Percentiles rank a stretch among this genome's conserved stretches.
phyloP scores from a whole-genome alignment of 2,113 vertebrate genomes.

The Archocentrus centrarchus region DNA sequence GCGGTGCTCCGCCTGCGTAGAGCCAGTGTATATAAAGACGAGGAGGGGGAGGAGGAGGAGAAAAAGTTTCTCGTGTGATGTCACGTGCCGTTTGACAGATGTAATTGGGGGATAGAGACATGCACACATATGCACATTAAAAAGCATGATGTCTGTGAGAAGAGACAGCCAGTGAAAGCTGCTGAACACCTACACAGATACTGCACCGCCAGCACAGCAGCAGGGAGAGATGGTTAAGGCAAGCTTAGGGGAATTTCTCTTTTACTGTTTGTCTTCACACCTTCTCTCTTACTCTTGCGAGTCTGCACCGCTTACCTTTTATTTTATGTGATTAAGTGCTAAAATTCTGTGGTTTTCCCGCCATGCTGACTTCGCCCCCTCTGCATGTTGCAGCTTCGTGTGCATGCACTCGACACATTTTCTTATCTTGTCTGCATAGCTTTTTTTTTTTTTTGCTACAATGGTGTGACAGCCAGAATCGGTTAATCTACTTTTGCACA shows the following conservation, averaged over 20 bases:
- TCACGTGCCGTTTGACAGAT: conserved; percentile 48
- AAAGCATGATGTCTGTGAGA: conserved; percentile 41
- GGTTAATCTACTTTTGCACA: neutral
- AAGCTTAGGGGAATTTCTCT: conserved; percentile 55
- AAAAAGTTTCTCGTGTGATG: conserved; percentile 60
- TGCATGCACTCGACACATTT: conserved; percentile 12
- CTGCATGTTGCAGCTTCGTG: conserved; percentile 11
- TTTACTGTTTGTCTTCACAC: conserved; percentile 51
- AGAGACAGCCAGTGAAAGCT: conserved; percentile 60
- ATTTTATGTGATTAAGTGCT: conserved; percentile 46
- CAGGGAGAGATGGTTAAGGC: conserved; percentile 49
- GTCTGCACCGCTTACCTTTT: conserved; percentile 25
- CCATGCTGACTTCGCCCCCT: conserved; percentile 10
- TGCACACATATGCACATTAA: conserved; percentile 40
- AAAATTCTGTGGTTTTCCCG: conserved; percentile 43
- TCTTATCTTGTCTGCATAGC: neutral
- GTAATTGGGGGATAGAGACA: conserved; percentile 38
- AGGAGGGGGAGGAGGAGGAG: conserved; percentile 25
- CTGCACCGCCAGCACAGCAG: conserved; percentile 48
- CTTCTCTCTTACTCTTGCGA: conserved; percentile 19
- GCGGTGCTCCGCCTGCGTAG: conserved; percentile 27
- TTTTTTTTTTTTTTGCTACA: neutral
- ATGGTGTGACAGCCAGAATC: neutral
- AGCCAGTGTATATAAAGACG: conserved; percentile 36
- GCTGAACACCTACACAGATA: conserved; percentile 73